Evolutionary conservation across 2,797 vertebrate genomes (phyloP).

Genomic region (Todus mexicanus): DNA sequence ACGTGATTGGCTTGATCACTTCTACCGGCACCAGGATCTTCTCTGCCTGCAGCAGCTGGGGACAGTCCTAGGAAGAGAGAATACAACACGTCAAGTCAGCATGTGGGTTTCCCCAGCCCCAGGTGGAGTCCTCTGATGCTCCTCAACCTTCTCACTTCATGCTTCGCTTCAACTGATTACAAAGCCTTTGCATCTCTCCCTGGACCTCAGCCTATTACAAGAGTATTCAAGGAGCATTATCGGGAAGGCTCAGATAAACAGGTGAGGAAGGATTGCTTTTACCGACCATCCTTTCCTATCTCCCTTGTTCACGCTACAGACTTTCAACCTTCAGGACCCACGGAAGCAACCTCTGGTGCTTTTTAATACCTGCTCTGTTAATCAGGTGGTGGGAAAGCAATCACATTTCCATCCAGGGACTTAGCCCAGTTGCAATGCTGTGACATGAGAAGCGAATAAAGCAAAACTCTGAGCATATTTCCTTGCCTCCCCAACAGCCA

Average conservation of each 20-base stretch:
- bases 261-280: not conserved
- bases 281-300: not conserved
- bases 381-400: not conserved
- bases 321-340: not conserved
- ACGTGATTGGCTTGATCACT: slow-evolving; percentile 93
- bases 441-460: not conserved
- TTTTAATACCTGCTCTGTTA: not conserved
- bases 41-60: slow-evolving; percentile 89
- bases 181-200: not conserved
- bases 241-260: not conserved
- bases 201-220: not conserved
- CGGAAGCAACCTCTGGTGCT: not conserved
- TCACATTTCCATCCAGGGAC: not conserved
- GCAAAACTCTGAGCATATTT: not conserved
- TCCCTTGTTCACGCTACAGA: not conserved
- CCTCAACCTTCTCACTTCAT: not conserved
- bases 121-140: not conserved
- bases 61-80: slow-evolving; percentile 85
- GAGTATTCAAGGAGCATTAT: not conserved
- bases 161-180: not conserved
- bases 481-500: not conserved
- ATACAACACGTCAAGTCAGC: not conserved
- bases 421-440: not conserved
- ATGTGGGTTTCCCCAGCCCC: not conserved
- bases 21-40: slow-evolving; percentile 93